These are phyloP conservation scores for Tinea trinotella DNA, from an alignment of 2,888 invertebrate genomes.

Conservation along the genomic window DNA sequence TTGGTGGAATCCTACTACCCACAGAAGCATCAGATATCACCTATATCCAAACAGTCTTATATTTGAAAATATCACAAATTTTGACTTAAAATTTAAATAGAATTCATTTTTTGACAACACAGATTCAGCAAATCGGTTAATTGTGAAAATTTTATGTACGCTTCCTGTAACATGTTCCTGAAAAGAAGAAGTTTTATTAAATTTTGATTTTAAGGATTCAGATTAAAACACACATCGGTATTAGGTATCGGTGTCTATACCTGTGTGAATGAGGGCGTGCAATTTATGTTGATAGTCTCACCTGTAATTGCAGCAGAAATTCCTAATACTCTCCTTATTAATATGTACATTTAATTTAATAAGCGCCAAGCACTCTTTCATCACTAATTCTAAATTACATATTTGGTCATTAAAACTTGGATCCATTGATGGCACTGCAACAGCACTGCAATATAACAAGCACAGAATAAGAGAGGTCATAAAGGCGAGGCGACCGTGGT, in stretches of 20 bases:
- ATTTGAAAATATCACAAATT: background rate
- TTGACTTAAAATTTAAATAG: background rate
- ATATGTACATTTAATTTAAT: constrained; percentile 31
- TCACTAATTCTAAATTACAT: constrained; percentile 31
- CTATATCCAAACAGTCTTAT: too few relatives aligned
- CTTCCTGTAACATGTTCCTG: constrained; percentile 61
- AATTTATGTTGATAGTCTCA: too few relatives aligned
- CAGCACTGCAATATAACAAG: constrained; percentile 32
- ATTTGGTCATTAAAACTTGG: constrained; percentile 29
- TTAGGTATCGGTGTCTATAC: too few relatives aligned
- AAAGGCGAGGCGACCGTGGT: too few relatives aligned
- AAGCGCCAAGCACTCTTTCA: constrained; percentile 34
- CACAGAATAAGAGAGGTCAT: too few relatives aligned
- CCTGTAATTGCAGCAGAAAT: constrained; percentile 33
- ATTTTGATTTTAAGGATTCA: too few relatives aligned
- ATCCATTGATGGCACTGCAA: constrained; percentile 30
- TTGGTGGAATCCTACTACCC: too few relatives aligned
- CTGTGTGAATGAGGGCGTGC: too few relatives aligned
- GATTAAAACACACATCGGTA: too few relatives aligned
- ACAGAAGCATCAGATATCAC: too few relatives aligned
- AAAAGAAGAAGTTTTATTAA: constrained; percentile 25
- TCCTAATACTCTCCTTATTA: constrained; percentile 27
- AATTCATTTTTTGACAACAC: background rate
- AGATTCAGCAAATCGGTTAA: constrained; percentile 37
- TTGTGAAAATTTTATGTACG: constrained; percentile 47